Conservation (phyloP, 2,888 invertebrate genomes). For the Calliopum simillimum region DNA sequence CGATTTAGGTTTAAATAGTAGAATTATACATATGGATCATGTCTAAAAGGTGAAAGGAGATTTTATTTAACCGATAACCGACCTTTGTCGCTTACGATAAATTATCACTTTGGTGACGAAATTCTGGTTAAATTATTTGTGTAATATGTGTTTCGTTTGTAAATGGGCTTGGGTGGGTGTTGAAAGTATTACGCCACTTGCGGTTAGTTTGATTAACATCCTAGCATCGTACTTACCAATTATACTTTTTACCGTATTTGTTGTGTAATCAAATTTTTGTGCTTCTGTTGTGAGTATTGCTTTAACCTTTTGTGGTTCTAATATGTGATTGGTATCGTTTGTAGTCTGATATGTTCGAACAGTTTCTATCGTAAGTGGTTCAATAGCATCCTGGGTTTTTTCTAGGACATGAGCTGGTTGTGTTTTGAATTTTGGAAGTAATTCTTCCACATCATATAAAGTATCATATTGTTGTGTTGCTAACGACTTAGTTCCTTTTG, state of each 20-base stretch:
- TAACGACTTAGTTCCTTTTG: conserved; percentile 36
- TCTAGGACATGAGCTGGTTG: conserved; percentile 3
- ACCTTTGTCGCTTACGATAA: not conserved
- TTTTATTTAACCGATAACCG: too few relatives aligned
- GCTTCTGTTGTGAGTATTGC: conserved; percentile 28
- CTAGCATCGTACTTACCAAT: conserved; percentile 53
- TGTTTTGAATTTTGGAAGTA: conserved; percentile 16
- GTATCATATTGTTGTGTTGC: conserved; percentile 35
- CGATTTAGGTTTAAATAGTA: too few relatives aligned
- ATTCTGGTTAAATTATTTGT: conserved; percentile 50
- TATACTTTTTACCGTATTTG: conserved; percentile 46
- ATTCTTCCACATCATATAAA: conserved; percentile 33
- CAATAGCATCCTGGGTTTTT: conserved; percentile 13
- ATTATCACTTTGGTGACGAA: conserved; percentile 31
- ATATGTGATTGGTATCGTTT: conserved; percentile 20
- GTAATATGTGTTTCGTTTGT: conserved; percentile 60
- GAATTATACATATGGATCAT: too few relatives aligned
- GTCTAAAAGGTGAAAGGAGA: too few relatives aligned
- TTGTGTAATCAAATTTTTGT: conserved; percentile 36
- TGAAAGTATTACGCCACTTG: conserved; percentile 65
- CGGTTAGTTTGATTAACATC: conserved; percentile 44
- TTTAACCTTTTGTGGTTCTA: conserved; percentile 27
- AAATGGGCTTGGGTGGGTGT: conserved; percentile 47
- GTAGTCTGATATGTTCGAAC: conserved; percentile 30
- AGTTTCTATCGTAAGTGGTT: conserved; percentile 31